Evolutionary conservation across 1,140 invertebrate genomes (phyloP), one percentile per base, ranked within the genome.

Genomic region (Drosophila albomicans): DNA sequence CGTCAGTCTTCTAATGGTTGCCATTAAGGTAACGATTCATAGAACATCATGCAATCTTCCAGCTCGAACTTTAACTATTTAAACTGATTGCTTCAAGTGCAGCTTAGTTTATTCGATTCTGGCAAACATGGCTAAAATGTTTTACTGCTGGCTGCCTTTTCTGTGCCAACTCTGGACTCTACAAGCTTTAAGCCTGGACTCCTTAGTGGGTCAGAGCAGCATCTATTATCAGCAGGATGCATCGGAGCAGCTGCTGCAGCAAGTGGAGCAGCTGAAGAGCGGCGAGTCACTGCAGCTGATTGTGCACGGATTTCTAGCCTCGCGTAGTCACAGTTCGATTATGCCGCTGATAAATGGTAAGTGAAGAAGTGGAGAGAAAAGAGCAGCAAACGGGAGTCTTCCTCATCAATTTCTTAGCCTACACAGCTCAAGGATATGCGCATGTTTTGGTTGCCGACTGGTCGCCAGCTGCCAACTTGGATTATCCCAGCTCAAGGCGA

Each of bases 381-480:
- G 30, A 32, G 5, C 30, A 32, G 6, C 30, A 8, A 8, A 1
- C 3, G 6, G 7, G 7, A 5, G 0, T 1, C 7, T 6, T 32
- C 5, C 11, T 30, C 0, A 41, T 13, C 28, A 0, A 25, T 30
- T n/a, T 0, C 1, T 32, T 30, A 92, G 91, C 91, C 35, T 92
- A 92, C 13, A 52, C 54, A 6, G 74, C 86, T 5, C 81, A 92
- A 43, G 91, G 89, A 5, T 81, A 46, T 52, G 74, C 58, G 10
- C 80, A 91, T 46, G 49, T 92, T 0, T 46, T 92, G 2, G 16
- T 92, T 5, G 91, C 86, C 1, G 91, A 92, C n/a, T 92, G 91
- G 91, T 71, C 76, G 3, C 75, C 85, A 5, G 89, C 74, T 13
- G 89, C 91, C 30, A 76, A 45, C 5, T 16, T 92, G 66, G 86